Evolutionary conservation across 2,888 invertebrate genomes (phyloP).

Genomic region (Mermis nigrescens): DNA sequence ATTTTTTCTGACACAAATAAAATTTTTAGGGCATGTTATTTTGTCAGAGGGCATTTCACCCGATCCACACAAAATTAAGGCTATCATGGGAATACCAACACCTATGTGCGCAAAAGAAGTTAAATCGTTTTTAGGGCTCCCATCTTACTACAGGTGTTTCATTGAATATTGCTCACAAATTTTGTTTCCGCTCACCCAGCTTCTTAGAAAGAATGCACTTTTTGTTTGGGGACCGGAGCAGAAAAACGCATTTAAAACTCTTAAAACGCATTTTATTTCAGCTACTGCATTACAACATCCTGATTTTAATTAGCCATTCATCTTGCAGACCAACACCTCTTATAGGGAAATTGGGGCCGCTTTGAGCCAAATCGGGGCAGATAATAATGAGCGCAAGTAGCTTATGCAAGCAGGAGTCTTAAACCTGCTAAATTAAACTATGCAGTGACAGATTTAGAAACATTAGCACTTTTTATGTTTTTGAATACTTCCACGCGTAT

Average conservation of each 20-base stretch:
- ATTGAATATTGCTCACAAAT: background rate
- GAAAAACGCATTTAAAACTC: background rate
- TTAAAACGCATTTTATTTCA: background rate
- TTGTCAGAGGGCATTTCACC: constrained; percentile 14
- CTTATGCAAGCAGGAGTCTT: background rate
- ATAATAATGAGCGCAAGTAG: background rate
- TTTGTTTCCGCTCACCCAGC: background rate
- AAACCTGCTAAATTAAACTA: background rate
- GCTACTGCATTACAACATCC: constrained; percentile 3
- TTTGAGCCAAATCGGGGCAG: background rate
- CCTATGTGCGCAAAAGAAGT: background rate
- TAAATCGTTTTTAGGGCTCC: background rate
- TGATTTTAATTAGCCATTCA: background rate
- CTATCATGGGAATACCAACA: background rate
- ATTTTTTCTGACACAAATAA: constrained; percentile 12
- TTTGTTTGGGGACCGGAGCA: background rate
- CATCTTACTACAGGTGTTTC: constrained; percentile 5
- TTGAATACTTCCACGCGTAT: background rate
- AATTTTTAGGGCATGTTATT: constrained; percentile 29
- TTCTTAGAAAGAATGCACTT: background rate
- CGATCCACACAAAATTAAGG: constrained; percentile 1
- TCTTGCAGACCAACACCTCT: constrained; percentile 6
- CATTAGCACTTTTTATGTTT: background rate
- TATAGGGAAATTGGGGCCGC: background rate
- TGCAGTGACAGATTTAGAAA: background rate